phyloP scores from a whole-genome alignment of 2,113 vertebrate species.

The Anas platyrhynchos region DNA sequence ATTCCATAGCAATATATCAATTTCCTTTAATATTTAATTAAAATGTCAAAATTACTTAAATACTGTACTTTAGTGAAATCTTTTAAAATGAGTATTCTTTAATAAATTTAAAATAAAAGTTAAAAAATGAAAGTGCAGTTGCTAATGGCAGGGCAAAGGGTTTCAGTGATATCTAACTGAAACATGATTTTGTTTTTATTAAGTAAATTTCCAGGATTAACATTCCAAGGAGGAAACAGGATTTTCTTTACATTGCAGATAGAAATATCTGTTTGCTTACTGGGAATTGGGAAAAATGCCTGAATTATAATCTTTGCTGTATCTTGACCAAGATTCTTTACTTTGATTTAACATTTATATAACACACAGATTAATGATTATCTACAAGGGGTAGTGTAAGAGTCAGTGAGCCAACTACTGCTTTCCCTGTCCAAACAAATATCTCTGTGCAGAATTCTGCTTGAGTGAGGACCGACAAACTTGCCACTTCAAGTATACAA shows the following conservation, averaged over 20 bases:
- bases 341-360: not conserved
- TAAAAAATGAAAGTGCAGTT: not conserved
- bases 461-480: conserved; percentile 31
- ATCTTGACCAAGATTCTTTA: not conserved
- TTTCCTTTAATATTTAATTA: conserved; percentile 21
- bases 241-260: not conserved
- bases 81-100: not conserved
- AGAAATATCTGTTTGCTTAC: not conserved
- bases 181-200: not conserved
- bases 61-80: not conserved
- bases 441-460: conserved; percentile 23
- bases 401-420: not conserved
- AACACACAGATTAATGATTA: conserved; percentile 11
- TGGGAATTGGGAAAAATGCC: not conserved
- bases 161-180: not conserved
- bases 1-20: not conserved
- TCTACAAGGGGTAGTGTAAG: not conserved
- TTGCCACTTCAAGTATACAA: not conserved
- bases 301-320: not conserved
- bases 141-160: not conserved
- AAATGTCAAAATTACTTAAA: not conserved
- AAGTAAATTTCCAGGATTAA: not conserved
- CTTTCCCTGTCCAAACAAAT: conserved; percentile 24
- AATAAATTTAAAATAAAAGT: not conserved
- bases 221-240: not conserved